phyloP scores from a whole-genome alignment of 2,888 invertebrate genomes.

The Tachina fera region DNA sequence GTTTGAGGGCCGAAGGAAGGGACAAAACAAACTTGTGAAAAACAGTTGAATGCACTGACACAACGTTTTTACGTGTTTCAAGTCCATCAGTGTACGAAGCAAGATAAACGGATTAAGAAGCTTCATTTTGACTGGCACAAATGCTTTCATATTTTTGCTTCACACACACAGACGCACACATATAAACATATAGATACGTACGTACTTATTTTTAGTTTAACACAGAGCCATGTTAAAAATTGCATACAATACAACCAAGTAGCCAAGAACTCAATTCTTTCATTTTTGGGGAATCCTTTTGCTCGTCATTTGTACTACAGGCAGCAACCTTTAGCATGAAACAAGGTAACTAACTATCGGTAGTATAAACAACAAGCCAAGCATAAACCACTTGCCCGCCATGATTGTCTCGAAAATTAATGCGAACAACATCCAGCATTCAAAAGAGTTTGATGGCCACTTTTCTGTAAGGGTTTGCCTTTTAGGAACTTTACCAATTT shows the following conservation, averaged over 20 bases:
- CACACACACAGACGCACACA: conserved; percentile 4
- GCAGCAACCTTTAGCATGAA: conserved; percentile 50
- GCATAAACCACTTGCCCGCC: conserved; percentile 69
- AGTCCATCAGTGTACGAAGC: conserved; percentile 83
- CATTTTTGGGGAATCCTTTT: conserved; percentile 10
- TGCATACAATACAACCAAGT: conserved; percentile 5
- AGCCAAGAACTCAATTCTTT: conserved; percentile 16
- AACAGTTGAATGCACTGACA: conserved; percentile 35
- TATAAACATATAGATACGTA: too few species aligned
- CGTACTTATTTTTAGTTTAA: not conserved
- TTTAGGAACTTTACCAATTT: conserved; percentile 25
- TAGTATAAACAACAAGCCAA: conserved; percentile 59
- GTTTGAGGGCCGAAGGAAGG: conserved; percentile 6
- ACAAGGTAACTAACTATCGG: conserved; percentile 62
- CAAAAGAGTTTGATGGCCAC: not conserved
- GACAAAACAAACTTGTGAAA: conserved; percentile 49
- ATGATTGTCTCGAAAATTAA: conserved; percentile 69
- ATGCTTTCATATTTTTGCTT: conserved; percentile 1
- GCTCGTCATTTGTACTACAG: not conserved
- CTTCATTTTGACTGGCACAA: conserved; percentile 59
- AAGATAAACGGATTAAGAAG: conserved; percentile 83
- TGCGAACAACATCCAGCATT: conserved; percentile 41
- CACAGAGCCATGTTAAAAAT: not conserved
- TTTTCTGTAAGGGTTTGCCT: conserved; percentile 1
- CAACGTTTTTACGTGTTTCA: conserved; percentile 73